Base-by-base conservation (phyloP, 2,113 vertebrate species). In the Onychorhynchus coronatus region DNA sequence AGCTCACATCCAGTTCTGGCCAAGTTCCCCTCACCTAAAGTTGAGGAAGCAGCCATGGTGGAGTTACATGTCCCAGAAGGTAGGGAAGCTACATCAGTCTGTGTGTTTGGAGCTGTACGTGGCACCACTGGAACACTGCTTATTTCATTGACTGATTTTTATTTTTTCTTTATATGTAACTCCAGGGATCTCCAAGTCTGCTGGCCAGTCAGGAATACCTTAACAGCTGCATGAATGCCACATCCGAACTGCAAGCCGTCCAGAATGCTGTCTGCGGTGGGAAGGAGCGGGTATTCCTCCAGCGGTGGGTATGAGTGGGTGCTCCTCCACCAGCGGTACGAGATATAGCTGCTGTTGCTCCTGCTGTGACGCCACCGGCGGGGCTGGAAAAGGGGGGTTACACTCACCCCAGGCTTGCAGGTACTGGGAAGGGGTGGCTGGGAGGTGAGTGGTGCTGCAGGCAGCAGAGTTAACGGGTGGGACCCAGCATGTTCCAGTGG, bases 361-460 rank as follows among this genome's bases (percentile, higher is more conserved):
- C 72, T 59, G 44, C 63, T 24, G 47, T 1, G 21, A 24, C n/a
- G 35, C 42, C 30, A 35, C 58, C 42, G 6, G 16, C 1, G 12
- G 12, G 50, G 8, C 1, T 27, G 70, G 28, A 46, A 23, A 1
- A 52, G 44, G 28, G 59, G 53, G 15, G n/a, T 1, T 8, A n/a
- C 53, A 8, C 21, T 17, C 61, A 6, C 5, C 14, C 14, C 6
- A 20, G 62, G 39, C 28, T 0, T 23, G 44, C 61, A 66, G 59
- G 77, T 42, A 6, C 25, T 0, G 2, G 35, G 10, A 31, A 16
- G 8, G 66, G 17, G 15, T 1, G 6, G 24, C 7, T 8, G 47
- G 30, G n/a, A 30, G 17, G 25, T 1, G 1, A 1, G 31, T 1
- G 3, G 18, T 3, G 44, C 61, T 20, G 23, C 2, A 1, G 33